phyloP scores from a whole-genome alignment of 1,140 invertebrate genomes.

The Eupristina koningsbergeri region DNA sequence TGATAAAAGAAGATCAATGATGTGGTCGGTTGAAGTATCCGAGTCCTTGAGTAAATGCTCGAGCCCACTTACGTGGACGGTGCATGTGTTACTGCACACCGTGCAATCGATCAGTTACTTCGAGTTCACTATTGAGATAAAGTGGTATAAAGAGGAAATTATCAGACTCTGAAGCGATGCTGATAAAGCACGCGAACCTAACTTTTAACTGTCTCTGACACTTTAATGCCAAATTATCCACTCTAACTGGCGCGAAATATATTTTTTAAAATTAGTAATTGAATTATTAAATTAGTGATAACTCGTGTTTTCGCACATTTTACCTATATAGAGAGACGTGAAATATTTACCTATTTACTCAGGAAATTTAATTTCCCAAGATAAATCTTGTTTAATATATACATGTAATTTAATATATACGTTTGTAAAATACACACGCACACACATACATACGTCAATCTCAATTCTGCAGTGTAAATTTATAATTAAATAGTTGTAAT shows the following conservation, averaged over 20 bases:
- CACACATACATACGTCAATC: too few species aligned
- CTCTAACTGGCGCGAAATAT: not conserved
- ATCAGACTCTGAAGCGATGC: constrained; percentile 15
- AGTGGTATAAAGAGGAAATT: constrained; percentile 28
- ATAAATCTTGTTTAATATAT: too few species aligned
- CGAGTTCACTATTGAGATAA: constrained; percentile 30
- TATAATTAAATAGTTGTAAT: too few species aligned
- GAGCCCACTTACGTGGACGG: not conserved
- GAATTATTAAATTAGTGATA: too few species aligned
- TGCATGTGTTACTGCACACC: not conserved
- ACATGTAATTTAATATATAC: too few species aligned
- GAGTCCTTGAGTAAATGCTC: not conserved
- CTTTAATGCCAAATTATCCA: constrained; percentile 1
- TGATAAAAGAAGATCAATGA: not conserved
- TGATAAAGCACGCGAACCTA: constrained; percentile 26
- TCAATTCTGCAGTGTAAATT: too few species aligned
- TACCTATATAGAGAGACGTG: too few species aligned
- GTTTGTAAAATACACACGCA: too few species aligned
- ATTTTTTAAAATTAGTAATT: not conserved
- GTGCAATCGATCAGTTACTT: constrained; percentile 24
- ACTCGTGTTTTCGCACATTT: too few species aligned
- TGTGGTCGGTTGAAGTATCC: not conserved
- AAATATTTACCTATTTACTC: too few species aligned
- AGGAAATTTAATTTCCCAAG: too few species aligned
- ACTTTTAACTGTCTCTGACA: not conserved